Evolutionary conservation across 2,888 invertebrate species (phyloP).

Genomic region (Cosmia trapezina): DNA sequence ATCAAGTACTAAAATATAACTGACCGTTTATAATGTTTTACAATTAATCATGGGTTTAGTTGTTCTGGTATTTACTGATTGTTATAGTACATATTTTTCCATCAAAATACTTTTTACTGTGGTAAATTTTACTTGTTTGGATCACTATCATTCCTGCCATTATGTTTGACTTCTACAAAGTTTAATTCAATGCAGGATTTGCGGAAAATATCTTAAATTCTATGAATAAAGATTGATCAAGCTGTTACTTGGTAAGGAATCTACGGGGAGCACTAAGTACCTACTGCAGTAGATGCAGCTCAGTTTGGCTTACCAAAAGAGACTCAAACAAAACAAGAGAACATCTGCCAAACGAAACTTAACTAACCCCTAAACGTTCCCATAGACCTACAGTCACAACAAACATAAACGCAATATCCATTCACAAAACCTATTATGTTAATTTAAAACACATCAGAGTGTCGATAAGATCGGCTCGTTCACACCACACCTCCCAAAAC

Average conservation of each 20-base stretch:
- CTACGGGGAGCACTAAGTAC: neutral
- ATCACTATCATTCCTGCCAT: neutral
- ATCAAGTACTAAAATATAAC: constrained; percentile 32
- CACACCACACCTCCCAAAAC: constrained; percentile 91
- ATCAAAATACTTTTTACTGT: neutral
- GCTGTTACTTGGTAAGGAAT: neutral
- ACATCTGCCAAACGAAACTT: constrained; percentile 28
- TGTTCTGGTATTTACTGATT: constrained; percentile 6
- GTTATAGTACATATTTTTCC: neutral
- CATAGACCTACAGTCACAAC: constrained; percentile 74
- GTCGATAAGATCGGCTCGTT: constrained; percentile 87
- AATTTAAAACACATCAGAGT: constrained; percentile 90
- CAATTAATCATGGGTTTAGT: constrained; percentile 34
- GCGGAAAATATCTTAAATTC: neutral
- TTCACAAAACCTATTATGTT: constrained; percentile 91
- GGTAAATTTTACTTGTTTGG: no score
- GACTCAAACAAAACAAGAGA: constrained; percentile 14
- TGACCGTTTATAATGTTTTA: constrained; percentile 28
- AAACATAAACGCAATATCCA: constrained; percentile 87
- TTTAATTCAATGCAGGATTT: neutral
- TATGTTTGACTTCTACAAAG: neutral
- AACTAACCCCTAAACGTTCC: constrained; percentile 67
- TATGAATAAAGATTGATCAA: no score
- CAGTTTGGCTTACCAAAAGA: neutral
- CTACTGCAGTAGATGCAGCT: no score